phyloP scores from a whole-genome alignment of 2,888 invertebrate genomes.

The Galerucella calmariensis region DNA sequence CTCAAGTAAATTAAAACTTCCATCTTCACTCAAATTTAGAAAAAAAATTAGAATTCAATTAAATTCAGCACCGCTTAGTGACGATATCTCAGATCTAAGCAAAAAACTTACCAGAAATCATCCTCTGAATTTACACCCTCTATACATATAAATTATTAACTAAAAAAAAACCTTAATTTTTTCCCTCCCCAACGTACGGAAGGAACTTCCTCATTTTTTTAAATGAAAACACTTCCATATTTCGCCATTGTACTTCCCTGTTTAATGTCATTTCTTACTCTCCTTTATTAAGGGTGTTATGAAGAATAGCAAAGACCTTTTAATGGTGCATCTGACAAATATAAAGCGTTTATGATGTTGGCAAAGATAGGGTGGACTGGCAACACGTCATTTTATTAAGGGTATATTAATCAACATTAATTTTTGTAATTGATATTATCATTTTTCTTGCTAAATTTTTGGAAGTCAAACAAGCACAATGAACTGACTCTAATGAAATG shows the following conservation, averaged over 20 bases:
- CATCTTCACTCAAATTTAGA: too few species aligned
- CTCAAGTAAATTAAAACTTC: too few species aligned
- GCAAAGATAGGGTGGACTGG: slow-evolving; percentile 12
- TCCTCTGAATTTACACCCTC: too few species aligned
- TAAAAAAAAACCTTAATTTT: too few species aligned
- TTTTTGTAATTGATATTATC: neutral
- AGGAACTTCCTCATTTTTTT: neutral
- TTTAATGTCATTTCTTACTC: slow-evolving; percentile 21
- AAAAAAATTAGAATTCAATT: too few species aligned
- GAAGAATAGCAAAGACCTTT: slow-evolving; percentile 46
- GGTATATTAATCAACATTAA: slow-evolving; percentile 18
- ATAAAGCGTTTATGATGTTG: slow-evolving; percentile 49
- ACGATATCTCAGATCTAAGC: too few species aligned
- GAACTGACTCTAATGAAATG: too few species aligned
- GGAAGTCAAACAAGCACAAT: neutral
- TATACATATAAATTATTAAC: neutral
- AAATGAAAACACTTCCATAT: neutral
- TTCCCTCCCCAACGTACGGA: too few species aligned
- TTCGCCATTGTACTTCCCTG: slow-evolving; percentile 20
- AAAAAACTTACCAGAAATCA: too few species aligned
- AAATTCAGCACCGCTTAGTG: too few species aligned
- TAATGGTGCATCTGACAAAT: slow-evolving; percentile 44
- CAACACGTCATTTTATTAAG: slow-evolving; percentile 7
- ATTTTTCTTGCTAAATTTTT: neutral
- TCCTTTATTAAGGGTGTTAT: slow-evolving; percentile 42